phyloP scores from a whole-genome alignment of 2,888 invertebrate species.

The Parnassius smintheus region DNA sequence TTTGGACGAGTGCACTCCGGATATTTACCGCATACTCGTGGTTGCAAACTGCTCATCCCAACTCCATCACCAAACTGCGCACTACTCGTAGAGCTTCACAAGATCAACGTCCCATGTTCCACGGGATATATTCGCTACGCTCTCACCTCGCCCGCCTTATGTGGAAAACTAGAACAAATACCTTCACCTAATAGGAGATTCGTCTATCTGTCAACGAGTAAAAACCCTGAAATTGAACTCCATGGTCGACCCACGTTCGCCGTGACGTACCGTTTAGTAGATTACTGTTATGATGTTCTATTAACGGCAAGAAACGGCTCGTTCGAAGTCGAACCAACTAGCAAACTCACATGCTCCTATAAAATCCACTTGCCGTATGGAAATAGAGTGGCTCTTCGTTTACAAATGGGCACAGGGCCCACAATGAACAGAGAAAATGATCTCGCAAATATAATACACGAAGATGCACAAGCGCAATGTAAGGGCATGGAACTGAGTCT shows the following conservation, averaged over 20 bases:
- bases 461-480: constrained; percentile 67
- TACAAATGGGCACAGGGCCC: constrained; percentile 79
- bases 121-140: constrained; percentile 82
- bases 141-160: constrained; percentile 75
- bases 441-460: constrained; percentile 58
- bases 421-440: constrained; percentile 56
- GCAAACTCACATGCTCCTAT: constrained; percentile 84
- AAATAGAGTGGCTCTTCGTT: constrained; percentile 83
- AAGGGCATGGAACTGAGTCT: constrained; percentile 80
- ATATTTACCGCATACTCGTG: constrained; percentile 73
- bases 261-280: constrained; percentile 84
- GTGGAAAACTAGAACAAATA: constrained; percentile 87
- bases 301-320: constrained; percentile 83
- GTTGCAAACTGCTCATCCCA: constrained; percentile 81
- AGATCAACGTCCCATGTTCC: constrained; percentile 86
- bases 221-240: constrained; percentile 77
- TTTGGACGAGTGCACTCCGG: constrained; percentile 76
- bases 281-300: constrained; percentile 87
- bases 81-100: constrained; percentile 83
- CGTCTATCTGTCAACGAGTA: constrained; percentile 78
- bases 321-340: constrained; percentile 82
- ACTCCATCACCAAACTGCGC: constrained; percentile 70
- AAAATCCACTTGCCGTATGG: constrained; percentile 86
- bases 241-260: constrained; percentile 85
- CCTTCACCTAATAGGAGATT: constrained; percentile 77